A percentile compares a stretch with the other conserved stretches of the same genome.
These are phyloP conservation scores for Holacanthus passer DNA, from an alignment of 2,113 vertebrate genomes.

Conservation along the genomic window DNA sequence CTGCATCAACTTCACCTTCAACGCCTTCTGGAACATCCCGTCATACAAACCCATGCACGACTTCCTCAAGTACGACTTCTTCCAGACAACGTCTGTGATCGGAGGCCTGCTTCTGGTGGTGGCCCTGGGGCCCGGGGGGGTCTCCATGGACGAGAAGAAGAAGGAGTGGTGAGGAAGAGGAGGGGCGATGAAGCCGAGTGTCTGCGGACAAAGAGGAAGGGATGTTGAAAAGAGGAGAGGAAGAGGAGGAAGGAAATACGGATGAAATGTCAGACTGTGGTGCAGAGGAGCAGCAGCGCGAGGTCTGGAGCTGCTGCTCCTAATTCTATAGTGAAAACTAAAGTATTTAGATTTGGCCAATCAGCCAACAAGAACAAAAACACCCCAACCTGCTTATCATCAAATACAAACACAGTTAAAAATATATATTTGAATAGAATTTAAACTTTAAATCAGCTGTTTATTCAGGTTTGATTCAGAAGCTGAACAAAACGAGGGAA, in stretches of 20 bases:
- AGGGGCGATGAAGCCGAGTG: slow-evolving; percentile 39
- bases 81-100: slow-evolving; percentile 96
- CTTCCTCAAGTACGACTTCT: slow-evolving; percentile 97
- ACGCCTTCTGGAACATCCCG: slow-evolving; percentile 93
- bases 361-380: too few relatives aligned
- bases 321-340: too few relatives aligned
- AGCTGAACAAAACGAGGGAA: too few relatives aligned
- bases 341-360: too few relatives aligned
- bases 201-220: slow-evolving; percentile 86
- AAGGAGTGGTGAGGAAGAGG: slow-evolving; percentile 89
- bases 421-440: too few relatives aligned
- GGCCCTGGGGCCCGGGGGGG: slow-evolving; percentile 93
- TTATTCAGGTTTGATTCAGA: too few relatives aligned
- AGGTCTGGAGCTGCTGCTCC: too few relatives aligned
- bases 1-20: slow-evolving; percentile 94
- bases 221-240: neutral
- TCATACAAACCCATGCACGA: slow-evolving; percentile 93
- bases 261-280: neutral
- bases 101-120: slow-evolving; percentile 94
- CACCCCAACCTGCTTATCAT: too few relatives aligned
- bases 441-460: too few relatives aligned
- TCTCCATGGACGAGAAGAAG: slow-evolving; percentile 98
- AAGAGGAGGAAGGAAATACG: neutral
- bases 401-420: too few relatives aligned
- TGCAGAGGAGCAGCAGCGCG: neutral